phyloP scores from a whole-genome alignment of 92 coral and sea anemone species.

The Pocillopora meandrina region DNA sequence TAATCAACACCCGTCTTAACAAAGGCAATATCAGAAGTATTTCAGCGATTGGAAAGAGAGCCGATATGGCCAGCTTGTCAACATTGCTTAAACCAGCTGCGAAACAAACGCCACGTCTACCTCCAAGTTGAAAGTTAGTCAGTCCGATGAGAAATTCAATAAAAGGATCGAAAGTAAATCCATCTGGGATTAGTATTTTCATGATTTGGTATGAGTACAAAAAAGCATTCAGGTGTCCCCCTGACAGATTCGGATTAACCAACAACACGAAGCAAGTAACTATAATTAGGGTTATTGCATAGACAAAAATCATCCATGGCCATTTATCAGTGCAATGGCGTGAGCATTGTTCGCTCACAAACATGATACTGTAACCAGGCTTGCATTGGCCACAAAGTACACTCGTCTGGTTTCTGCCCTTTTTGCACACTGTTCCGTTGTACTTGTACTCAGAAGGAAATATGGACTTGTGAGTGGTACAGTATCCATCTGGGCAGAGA shows the following conservation, averaged over 20 bases:
- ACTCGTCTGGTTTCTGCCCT: slow-evolving; percentile 52
- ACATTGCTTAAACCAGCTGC: neutral
- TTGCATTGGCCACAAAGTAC: slow-evolving; percentile 80
- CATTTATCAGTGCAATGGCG: slow-evolving; percentile 19
- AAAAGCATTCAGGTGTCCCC: slow-evolving; percentile 92
- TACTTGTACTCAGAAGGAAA: slow-evolving; percentile 27
- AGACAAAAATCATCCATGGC: neutral
- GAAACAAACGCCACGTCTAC: slow-evolving; percentile 23
- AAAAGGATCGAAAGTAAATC: slow-evolving; percentile 62
- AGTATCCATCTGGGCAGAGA: slow-evolving; percentile 74
- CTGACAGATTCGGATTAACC: slow-evolving; percentile 38
- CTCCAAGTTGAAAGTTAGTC: slow-evolving; percentile 57
- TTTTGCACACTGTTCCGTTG: slow-evolving; percentile 37
- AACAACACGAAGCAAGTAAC: neutral
- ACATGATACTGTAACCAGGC: slow-evolving; percentile 48
- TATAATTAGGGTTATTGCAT: neutral
- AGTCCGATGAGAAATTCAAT: slow-evolving; percentile 69
- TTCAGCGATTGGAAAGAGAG: neutral
- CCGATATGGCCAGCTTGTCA: neutral
- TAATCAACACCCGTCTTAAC: neutral
- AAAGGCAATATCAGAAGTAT: neutral
- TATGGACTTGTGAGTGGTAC: slow-evolving; percentile 20
- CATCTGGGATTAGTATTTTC: slow-evolving; percentile 58
- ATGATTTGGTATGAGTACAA: slow-evolving; percentile 91
- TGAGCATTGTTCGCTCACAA: slow-evolving; percentile 71